Evolutionary conservation across 2,113 vertebrate species (phyloP), one percentile per base, ranked within the genome.

Genomic region (Haplochromis burtoni): DNA sequence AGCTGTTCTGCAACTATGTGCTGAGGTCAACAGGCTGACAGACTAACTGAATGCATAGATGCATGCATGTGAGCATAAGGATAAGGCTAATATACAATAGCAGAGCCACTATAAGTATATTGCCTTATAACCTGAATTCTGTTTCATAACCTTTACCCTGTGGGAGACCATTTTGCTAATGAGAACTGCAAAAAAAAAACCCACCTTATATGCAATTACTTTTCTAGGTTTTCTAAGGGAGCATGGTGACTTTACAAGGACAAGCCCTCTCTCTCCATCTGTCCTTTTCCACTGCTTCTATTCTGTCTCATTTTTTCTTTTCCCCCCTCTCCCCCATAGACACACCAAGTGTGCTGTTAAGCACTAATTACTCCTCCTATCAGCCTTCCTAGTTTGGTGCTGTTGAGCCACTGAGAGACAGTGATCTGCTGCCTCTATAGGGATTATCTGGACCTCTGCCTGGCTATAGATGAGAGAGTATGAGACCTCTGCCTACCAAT

Each of bases 1-100:
- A 94, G 93, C 93, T 95, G 94, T 81, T 95, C 87, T 76, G 26
- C 82, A 87, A 87, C 40, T 29, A 51, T 80, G 86, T 21, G 45
- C 57, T 51, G 73, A 90, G 84, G 92, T 88, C 86, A 89, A 45
- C 10, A n/a, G 8, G 19, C 90, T 90, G 88, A 92, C 55, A 29
- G 45, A 81, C 86, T 47, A 29, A 61, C 49, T 66, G 59, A 80
- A 63, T 14, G 26, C 21, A 82, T 21, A 53, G 14, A 47, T 31
- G 9, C 21, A 71, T 26, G 81, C 35, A 26, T 31, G 10, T 16
- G 26, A 19, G 63, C 63, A 86, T 54, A 2, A 73, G 0, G 26
- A 38, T 91, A 11, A 6, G 19, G 5, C 53, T 88, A 24, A 61
- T 61, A 59, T 57, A 59, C 7, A 80, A 51, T 88, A 21, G 63